phyloP scores from a whole-genome alignment of 2,888 invertebrate genomes.

The Morpho helenor region DNA sequence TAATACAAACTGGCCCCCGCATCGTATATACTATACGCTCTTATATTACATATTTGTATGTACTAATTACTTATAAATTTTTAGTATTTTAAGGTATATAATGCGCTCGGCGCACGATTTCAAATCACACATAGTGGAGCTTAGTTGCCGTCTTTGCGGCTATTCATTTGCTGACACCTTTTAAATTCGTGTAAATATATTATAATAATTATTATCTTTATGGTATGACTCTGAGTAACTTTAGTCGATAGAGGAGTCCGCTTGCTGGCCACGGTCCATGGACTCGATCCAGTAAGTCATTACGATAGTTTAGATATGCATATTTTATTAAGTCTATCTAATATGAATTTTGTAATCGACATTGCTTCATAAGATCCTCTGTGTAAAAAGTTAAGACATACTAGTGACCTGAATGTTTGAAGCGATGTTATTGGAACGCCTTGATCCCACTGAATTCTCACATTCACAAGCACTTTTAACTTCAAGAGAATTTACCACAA shows the following conservation, averaged over 20 bases:
- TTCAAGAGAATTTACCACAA: conserved; percentile 64
- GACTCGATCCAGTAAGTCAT: conserved; percentile 40
- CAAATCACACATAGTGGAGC: conserved; percentile 76
- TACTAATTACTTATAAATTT: conserved; percentile 69
- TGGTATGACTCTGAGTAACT: conserved; percentile 63
- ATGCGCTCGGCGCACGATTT: conserved; percentile 69
- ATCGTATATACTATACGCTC: conserved; percentile 35
- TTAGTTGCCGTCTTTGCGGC: conserved; percentile 74
- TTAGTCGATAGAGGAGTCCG: conserved; percentile 35
- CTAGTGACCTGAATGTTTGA: conserved; percentile 78
- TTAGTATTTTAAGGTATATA: conserved; percentile 61
- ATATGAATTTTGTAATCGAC: conserved; percentile 78
- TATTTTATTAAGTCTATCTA: conserved; percentile 78
- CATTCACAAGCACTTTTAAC: conserved; percentile 70
- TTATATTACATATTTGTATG: conserved; percentile 38
- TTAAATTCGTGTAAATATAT: conserved; percentile 78
- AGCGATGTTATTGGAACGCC: conserved; percentile 67
- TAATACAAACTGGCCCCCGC: conserved; percentile 28
- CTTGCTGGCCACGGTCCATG: conserved; percentile 15
- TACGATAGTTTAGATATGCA: conserved; percentile 74
- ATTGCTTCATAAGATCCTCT: conserved; percentile 77
- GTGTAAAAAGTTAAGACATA: conserved; percentile 77
- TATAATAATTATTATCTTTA: conserved; percentile 71
- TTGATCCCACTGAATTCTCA: conserved; percentile 75
- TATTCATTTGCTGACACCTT: conserved; percentile 74